Conservation (phyloP, 2,888 invertebrate genomes). For the Melikaiella ostensackeni region DNA sequence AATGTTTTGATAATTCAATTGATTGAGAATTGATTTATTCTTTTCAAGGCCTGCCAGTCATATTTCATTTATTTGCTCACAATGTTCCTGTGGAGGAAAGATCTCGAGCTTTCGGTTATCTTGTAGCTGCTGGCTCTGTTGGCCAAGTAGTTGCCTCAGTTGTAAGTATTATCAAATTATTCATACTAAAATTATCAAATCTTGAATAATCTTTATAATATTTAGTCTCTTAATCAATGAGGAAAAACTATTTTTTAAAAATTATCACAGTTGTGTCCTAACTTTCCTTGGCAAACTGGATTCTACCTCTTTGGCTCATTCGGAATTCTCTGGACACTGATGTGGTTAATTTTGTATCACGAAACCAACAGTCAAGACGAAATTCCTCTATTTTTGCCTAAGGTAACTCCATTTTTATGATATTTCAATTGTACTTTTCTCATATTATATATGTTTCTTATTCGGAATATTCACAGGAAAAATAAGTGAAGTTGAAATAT, state of each 20-base stretch:
- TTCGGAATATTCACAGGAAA: background rate
- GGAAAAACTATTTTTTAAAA: background rate
- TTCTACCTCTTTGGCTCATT: conserved; percentile 85
- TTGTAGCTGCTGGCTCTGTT: conserved; percentile 85
- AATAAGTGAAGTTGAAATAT: background rate
- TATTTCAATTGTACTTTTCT: conserved; percentile 14
- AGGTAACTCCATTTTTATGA: conserved; percentile 71
- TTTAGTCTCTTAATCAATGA: too few species aligned
- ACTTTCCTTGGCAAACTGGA: conserved; percentile 83
- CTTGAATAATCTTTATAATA: too few species aligned
- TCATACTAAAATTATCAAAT: background rate
- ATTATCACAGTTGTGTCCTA: conserved; percentile 81
- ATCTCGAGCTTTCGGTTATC: conserved; percentile 85
- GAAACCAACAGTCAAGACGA: conserved; percentile 80
- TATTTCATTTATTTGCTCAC: conserved; percentile 87
- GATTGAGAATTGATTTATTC: background rate
- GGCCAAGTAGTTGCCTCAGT: conserved; percentile 87
- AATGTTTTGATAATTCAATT: background rate
- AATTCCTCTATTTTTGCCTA: conserved; percentile 80
- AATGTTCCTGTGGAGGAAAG: conserved; percentile 85
- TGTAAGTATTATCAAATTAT: conserved; percentile 75
- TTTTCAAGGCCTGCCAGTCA: conserved; percentile 85
- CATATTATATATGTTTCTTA: too few species aligned
- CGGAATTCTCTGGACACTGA: conserved; percentile 83
- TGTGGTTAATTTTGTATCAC: conserved; percentile 83